Base-by-base conservation (phyloP, 2,888 invertebrate genomes). In the Raillietiella orientalis region DNA sequence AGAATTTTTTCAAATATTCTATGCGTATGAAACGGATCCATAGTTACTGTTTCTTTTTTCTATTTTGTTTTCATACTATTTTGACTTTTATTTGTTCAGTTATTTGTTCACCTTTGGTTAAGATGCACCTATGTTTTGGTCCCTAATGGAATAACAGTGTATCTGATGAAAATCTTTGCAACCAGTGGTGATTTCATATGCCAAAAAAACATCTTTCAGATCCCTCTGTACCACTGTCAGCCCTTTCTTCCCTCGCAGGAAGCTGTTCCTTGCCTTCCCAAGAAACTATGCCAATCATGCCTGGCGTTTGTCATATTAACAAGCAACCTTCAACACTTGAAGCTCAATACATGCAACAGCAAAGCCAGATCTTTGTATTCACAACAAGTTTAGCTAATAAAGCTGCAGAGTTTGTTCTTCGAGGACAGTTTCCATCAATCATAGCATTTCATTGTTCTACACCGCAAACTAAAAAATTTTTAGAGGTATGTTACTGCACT, bases 341-440 rank as follows among this genome's bases (percentile, higher is more conserved):
- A 54, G 69, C 71, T 34, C 64, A 65, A 42, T 70, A 69, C 39
- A 67, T 70, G 70, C 77, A 82, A 53, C 84, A 90, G 50, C 84
- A 87, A 51, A 84, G 77, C 51, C 84, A 87, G 49, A 79, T 90
- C 45, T 90, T 84, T 59, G 87, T 90, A 37, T 90, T 90, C 53
- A 77, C 82, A 13, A 87, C 90, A 5, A 55, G 66, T 39, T 52
- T 84, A 49, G 90, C 87, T 3, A 90, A 90, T 49, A 70, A 77
- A 43, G 84, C 82, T 4, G 87, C 87, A 1, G 84, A 90, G 39
- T 63, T 74, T 9, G 84, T 87, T 9, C 51, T 77, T 32, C 66
- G 67, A 32, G 75, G 82, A 3, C 74, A 75, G 40, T 79, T 65
- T 46, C 66, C 71, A 39, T 72, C 75, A 26, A 84, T 90, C 37